These are phyloP conservation scores for Platygyra sinensis DNA, from an alignment of 64 coral and sea anemone species.

Conservation along the genomic window DNA sequence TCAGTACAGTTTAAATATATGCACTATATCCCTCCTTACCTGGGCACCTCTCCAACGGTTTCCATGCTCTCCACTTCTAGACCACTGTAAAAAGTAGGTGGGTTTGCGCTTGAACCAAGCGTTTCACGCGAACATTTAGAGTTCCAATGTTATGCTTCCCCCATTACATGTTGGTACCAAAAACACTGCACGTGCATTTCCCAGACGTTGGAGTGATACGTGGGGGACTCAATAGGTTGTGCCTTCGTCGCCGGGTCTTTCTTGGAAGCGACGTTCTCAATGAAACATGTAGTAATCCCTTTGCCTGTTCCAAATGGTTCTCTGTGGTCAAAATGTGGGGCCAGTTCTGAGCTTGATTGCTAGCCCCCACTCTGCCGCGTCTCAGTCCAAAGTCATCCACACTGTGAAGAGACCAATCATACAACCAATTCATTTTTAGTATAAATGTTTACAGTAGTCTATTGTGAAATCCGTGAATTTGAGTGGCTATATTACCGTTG, in stretches of 20 bases:
- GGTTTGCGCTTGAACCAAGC: constrained; percentile 68
- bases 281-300: constrained; percentile 92
- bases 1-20: background rate
- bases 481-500: no score
- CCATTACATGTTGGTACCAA: constrained; percentile 99
- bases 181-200: constrained; percentile 90
- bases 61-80: constrained; percentile 58
- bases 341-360: constrained; percentile 65
- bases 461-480: no score
- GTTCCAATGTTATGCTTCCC: constrained; percentile 78
- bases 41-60: constrained; percentile 58
- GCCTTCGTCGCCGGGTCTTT: constrained; percentile 86
- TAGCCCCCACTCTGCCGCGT: constrained; percentile 79
- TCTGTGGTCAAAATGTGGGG: constrained; percentile 79
- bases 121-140: constrained; percentile 83
- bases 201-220: constrained; percentile 67
- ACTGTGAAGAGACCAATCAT: background rate
- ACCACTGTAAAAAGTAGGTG: constrained; percentile 64
- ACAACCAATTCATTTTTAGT: no score
- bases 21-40: background rate
- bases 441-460: no score
- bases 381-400: constrained; percentile 91
- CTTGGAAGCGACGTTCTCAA: constrained; percentile 82
- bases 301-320: constrained; percentile 75
- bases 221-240: constrained; percentile 73